A percentile compares a stretch with the other conserved stretches of the same genome.
These are phyloP conservation scores for Percopsis transmontana DNA, from an alignment of 2,113 vertebrate species.

Conservation along the genomic window DNA sequence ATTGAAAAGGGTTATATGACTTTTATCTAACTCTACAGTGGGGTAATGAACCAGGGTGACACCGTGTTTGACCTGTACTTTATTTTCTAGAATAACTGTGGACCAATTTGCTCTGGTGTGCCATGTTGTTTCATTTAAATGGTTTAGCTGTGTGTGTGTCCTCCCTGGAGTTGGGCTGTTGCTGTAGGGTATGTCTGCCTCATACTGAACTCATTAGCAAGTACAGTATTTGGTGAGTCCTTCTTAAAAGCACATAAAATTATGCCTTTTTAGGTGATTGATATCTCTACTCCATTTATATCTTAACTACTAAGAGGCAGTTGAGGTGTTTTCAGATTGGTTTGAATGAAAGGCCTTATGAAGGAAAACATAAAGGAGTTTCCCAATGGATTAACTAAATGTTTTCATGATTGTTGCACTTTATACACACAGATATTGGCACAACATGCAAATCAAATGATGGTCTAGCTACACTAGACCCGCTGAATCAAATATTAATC, in stretches of 20 bases:
- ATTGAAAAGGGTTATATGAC: too few species aligned
- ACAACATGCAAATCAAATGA: not conserved
- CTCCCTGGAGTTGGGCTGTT: conserved; percentile 1
- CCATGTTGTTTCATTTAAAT: conserved; percentile 3
- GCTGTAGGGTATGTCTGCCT: conserved; percentile 15
- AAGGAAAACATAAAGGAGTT: conserved; percentile 20
- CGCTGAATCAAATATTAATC: conserved; percentile 9
- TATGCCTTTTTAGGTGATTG: not conserved
- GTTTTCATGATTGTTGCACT: conserved; percentile 57
- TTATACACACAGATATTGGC: conserved; percentile 43
- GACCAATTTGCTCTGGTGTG: conserved; percentile 5
- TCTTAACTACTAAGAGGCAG: conserved; percentile 15
- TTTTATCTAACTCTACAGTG: too few species aligned
- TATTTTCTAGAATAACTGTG: conserved; percentile 13
- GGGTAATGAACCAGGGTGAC: too few species aligned
- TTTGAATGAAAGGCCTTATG: conserved; percentile 5
- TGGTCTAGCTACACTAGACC: conserved; percentile 1
- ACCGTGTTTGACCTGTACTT: conserved; percentile 1
- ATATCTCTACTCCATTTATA: not conserved
- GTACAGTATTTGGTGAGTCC: conserved; percentile 5
- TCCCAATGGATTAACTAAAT: conserved; percentile 32
- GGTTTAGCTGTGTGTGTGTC: conserved; percentile 10
- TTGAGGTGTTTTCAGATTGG: conserved; percentile 6
- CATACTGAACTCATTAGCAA: conserved; percentile 9
- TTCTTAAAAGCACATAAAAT: not conserved